Evolutionary conservation across 2,797 vertebrate species (phyloP).

Genomic region (Lagodon rhomboides): DNA sequence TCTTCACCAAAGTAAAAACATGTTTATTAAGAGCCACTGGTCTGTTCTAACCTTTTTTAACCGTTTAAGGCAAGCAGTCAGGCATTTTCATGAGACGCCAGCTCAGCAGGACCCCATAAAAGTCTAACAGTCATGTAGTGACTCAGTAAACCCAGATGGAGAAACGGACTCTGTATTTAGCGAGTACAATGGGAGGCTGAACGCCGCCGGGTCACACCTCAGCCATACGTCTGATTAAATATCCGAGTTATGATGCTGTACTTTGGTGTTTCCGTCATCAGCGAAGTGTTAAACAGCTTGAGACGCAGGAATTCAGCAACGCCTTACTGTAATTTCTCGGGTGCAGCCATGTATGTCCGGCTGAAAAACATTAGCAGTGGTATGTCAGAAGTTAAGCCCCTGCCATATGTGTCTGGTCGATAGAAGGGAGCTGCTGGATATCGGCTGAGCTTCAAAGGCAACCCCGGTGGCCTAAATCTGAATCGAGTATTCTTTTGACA

Average conservation of each 20-base stretch:
- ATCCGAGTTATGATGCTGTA: not conserved
- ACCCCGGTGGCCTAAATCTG: conserved; percentile 58
- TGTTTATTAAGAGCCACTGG: not conserved
- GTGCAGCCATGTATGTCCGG: conserved; percentile 32
- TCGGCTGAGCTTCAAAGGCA: conserved; percentile 61
- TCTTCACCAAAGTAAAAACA: no score
- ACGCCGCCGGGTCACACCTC: not conserved
- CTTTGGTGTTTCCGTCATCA: not conserved
- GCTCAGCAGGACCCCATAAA: conserved; percentile 31
- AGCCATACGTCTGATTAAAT: not conserved
- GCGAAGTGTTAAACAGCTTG: conserved; percentile 2
- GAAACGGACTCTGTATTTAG: not conserved
- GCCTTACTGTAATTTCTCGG: conserved; percentile 6
- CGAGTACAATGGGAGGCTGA: not conserved
- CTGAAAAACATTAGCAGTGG: conserved; percentile 31
- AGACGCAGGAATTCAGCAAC: conserved; percentile 13
- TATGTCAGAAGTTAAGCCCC: conserved; percentile 56
- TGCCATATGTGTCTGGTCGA: conserved; percentile 62
- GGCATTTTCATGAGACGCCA: conserved; percentile 32
- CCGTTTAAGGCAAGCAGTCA: not conserved
- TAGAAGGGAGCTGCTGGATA: conserved; percentile 45
- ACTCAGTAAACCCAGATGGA: conserved; percentile 19
- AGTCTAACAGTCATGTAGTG: not conserved
- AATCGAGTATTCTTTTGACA: conserved; percentile 29
- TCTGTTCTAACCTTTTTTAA: not conserved